Base-by-base conservation (phyloP, 92 coral and sea anemone genomes). In the Anthopleura xanthogrammica region DNA sequence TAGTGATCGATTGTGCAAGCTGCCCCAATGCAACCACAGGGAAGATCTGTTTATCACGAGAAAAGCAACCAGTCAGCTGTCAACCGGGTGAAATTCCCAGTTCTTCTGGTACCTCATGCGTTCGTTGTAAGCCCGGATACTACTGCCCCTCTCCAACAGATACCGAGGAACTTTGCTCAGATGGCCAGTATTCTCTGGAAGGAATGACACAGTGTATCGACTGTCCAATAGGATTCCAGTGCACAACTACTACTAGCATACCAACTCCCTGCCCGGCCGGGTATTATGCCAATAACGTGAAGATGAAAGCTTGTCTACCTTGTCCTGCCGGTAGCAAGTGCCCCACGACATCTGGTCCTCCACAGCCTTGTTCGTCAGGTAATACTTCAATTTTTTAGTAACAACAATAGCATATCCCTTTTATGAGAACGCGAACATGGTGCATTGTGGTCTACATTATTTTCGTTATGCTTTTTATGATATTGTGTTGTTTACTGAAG, bases 11-110 rank as follows among this genome's bases (percentile, higher is more conserved):
- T 10, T 96, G 99, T 79, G 88, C 92, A 79, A 91, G 91, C 79
- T 96, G 99, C 72, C 99, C 99, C 8, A 96, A 96, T 90, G 92
- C 92, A 20, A 96, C 95, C 40, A 88, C 98, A 54, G 99, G 99
- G 20, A 83, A 90, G 79, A 90, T 96, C 82, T 96, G 99, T 58
- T 72, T 73, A 80, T 90, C 99, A 17, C 84, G 90, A 22, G 78
- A 85, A 80, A 91, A 91, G 80, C 77, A 83, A 13, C 99, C 99
- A 19, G 83, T 86, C 76, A 88, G 89, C 72, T 96, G 99, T 75
- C 56, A 90, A 60, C 20, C 88, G 60, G 99, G 99, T 60, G 91
- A 93, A 87, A 81, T 68, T 19, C 99, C 98, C 48, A 94, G 94
- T 79, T 41, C 77, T 76, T 87, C 95, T 76, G 99, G 91, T 7